These are phyloP conservation scores for Cyprinodon brontotheroides DNA, from an alignment of 2,113 vertebrate species.

Conservation along the genomic window DNA sequence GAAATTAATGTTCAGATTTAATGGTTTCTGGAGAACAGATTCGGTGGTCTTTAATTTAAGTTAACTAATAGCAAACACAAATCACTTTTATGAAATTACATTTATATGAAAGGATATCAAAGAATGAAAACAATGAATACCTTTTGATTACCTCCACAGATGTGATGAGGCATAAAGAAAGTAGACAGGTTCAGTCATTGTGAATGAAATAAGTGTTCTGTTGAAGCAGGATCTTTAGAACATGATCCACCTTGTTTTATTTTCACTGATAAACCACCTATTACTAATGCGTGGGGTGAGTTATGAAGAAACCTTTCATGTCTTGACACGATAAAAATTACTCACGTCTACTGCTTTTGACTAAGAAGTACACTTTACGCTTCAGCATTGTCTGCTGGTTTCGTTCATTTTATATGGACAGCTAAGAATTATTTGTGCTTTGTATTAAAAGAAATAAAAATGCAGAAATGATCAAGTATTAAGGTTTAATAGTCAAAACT, in stretches of 20 bases:
- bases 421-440: background rate
- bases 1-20: background rate
- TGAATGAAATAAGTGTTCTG: background rate
- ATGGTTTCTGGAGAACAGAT: background rate
- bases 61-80: background rate
- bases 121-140: background rate
- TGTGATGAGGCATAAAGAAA: background rate
- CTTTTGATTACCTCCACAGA: background rate
- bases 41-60: background rate
- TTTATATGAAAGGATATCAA: background rate
- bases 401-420: background rate
- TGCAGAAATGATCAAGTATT: background rate
- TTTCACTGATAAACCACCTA: constrained; percentile 17
- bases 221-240: constrained; percentile 15
- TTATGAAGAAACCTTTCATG: constrained; percentile 46
- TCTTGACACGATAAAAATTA: constrained; percentile 69
- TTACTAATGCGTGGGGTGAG: constrained; percentile 8
- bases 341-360: constrained; percentile 40
- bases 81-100: background rate
- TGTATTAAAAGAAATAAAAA: background rate
- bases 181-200: constrained; percentile 5
- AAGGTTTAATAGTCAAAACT: background rate
- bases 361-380: background rate
- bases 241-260: constrained; percentile 30
- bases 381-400: background rate